Percentiles rank a stretch among this genome's conserved stretches.
These are phyloP conservation scores for Nanger granti DNA, from an alignment of 2,113 vertebrate genomes.

Conservation along the genomic window DNA sequence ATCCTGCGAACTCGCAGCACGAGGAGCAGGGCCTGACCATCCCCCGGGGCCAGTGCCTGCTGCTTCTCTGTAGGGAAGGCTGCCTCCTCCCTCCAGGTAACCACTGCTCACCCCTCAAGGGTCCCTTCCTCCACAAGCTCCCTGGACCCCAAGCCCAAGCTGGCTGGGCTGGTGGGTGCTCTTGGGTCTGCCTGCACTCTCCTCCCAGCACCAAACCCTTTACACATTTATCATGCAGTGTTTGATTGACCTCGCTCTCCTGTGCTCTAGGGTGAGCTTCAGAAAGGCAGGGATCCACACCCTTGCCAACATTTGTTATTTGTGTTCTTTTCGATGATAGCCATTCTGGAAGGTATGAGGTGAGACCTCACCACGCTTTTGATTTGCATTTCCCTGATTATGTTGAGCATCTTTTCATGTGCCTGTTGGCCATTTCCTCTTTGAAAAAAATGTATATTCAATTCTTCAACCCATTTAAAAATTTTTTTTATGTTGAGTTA, in stretches of 20 bases:
- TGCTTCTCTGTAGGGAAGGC: too few relatives aligned
- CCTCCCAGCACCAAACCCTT: neutral
- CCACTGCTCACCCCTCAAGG: neutral
- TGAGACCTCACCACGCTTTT: neutral
- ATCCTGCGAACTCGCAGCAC: fast-evolving
- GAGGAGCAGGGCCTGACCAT: too few relatives aligned
- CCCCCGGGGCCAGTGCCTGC: fast-evolving
- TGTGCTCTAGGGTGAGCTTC: neutral
- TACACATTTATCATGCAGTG: too few relatives aligned
- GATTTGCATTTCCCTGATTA: neutral
- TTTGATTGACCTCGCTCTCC: neutral
- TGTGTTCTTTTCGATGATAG: neutral
- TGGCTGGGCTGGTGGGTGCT: neutral
- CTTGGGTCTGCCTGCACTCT: neutral
- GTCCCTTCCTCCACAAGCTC: neutral
- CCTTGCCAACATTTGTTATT: neutral
- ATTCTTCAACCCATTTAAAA: neutral
- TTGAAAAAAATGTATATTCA: neutral
- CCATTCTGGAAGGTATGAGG: neutral
- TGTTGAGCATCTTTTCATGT: neutral
- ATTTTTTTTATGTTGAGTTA: neutral
- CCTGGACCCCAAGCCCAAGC: neutral
- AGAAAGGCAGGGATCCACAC: neutral
- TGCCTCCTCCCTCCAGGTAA: neutral
- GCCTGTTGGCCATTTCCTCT: neutral